phyloP scores from a whole-genome alignment of 2,888 invertebrate genomes.

The Calephelis perditalis region DNA sequence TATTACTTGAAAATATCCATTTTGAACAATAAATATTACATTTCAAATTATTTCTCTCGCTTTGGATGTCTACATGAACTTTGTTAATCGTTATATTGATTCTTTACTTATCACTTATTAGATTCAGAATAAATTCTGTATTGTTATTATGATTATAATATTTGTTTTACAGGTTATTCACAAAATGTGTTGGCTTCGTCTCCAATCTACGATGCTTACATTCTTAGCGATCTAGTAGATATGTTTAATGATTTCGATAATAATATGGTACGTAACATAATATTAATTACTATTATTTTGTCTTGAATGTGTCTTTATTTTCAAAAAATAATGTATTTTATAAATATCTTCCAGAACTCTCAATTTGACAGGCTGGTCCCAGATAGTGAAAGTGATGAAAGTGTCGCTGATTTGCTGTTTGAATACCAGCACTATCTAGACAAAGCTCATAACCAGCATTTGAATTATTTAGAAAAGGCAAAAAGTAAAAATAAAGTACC shows the following conservation, averaged over 20 bases:
- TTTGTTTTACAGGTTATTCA: constrained; percentile 42
- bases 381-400: constrained; percentile 59
- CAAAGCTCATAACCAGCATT: constrained; percentile 58
- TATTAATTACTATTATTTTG: too few species aligned
- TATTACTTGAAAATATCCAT: too few species aligned
- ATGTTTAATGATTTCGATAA: constrained; percentile 59
- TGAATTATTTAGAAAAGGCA: constrained; percentile 48
- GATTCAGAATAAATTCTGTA: too few species aligned
- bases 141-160: background rate
- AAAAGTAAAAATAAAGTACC: constrained; percentile 64
- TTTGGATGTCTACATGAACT: too few species aligned
- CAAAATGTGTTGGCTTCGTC: constrained; percentile 48
- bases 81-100: too few species aligned
- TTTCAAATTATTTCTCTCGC: too few species aligned
- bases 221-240: constrained; percentile 63
- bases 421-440: constrained; percentile 66
- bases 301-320: background rate
- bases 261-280: constrained; percentile 44
- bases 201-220: constrained; percentile 60
- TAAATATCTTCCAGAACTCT: constrained; percentile 44
- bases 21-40: too few species aligned
- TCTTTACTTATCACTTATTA: too few species aligned
- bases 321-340: background rate
- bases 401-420: constrained; percentile 54
- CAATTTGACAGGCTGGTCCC: constrained; percentile 42